Evolutionary conservation across 2,888 invertebrate species (phyloP), one percentile per base, ranked within the genome.

Genomic region (Helicoverpa assulta): DNA sequence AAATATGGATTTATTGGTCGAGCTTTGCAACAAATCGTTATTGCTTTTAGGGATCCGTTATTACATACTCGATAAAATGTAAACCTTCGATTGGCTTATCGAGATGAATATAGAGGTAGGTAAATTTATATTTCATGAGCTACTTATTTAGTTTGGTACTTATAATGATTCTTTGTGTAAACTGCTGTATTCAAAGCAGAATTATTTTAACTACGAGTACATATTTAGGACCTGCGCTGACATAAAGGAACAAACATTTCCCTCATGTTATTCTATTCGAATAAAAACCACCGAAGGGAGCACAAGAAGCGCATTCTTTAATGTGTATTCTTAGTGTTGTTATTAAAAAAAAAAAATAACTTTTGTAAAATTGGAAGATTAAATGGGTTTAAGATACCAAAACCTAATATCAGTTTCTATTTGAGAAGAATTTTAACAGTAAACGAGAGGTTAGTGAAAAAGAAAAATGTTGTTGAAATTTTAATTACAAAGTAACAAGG

Each of bases 1-100:
- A 93, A 93, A 93, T 92, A 92, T 91, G 87, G 89, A 91, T 91
- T 92, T 92, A 92, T 91, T 88, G 89, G 86, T 68, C 73, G 65
- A 85, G 86, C 84, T 88, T 89, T 86, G 88, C 86, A 88, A 91
- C 89, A 91, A 90, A 90, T 89, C 78, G 89, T 90, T 90, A 90
- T 89, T 90, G 88, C 85, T 86, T 86, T 87, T 84, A 81, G 83
- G 72, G 79, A 81, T 80, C 78, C 80, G 83, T 77, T 82, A 72
- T 81, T 70, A 69, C 67, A 78, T 75, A 78, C 68, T 80, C 81
- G 78, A 83, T 81, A 73, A 70, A 78, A 83, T 74, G 78, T 65
- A 69, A 67, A 62, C 58, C 58, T 67, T 68, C 29, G 67, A 70
- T 67, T 64, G 55, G 64, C 67, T 73, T 69, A 82, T 61, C 33